Evolutionary conservation across 1,140 invertebrate species (phyloP), one percentile per base, ranked within the genome.

Genomic region (Drosophila micromelanica): DNA sequence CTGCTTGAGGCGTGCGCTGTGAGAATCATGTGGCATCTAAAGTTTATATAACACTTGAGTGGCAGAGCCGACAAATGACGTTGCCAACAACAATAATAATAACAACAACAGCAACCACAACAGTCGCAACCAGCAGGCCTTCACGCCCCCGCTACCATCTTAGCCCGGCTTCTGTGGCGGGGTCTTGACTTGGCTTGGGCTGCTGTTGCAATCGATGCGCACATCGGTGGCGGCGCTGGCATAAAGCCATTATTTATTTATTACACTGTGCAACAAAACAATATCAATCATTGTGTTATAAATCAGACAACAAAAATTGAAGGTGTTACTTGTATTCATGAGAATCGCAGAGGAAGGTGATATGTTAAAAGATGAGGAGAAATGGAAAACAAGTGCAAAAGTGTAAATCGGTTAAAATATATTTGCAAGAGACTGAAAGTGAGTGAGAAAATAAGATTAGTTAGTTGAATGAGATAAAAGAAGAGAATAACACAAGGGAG

Each of bases 21-120:
- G 84, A 84, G 84, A 87, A 89, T 89, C 72, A 79, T 69, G 84
- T 89, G 82, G 84, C 84, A 87, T 87, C 82, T 84, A 73, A 63
- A 73, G 72, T 84, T 87, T 87, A 87, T 87, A 79, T 89, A 87
- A 87, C 76, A 87, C 79, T 89, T 70, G 68, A 73, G 80, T 63
- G 73, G 76, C 69, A 62, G 38, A 61, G 32, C 35, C 57, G 42
- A 51, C 73, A 76, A 71, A 46, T 55, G 49, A 69, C 46, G 46
- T 38, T 62, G 20, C n/a, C 52, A 61, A 56, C 74, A 42, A 63
- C 76, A 78, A 56, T 64, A 13, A 62, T 37, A 60, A 37, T 42
- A 46, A 54, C 32, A 49, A 27, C 46, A 17, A 37, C 32, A 38
- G 5, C 17, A 38, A 15, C 12, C 1, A 27, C 27, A 5, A 27